Base-by-base conservation (phyloP, 2,113 vertebrate genomes). In the Glaucomys volans region DNA sequence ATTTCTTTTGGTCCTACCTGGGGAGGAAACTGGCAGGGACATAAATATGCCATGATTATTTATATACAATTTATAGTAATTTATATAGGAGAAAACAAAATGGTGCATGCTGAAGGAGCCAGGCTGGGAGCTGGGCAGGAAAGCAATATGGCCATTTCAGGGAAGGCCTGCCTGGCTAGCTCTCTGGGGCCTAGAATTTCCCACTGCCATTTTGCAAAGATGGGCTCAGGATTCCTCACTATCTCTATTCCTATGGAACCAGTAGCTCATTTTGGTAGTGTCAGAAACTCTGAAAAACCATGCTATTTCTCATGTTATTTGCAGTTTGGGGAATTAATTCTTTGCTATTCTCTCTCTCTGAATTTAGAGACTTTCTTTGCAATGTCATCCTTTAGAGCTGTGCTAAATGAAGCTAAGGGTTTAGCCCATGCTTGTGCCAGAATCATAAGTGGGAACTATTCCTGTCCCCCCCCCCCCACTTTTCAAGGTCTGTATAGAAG, bases 291-390 rank as follows among this genome's bases (percentile, higher is more conserved):
- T 74, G n/a, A 80, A 91, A 91, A 91, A 69, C 62, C 26, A 28
- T 50, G 54, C 26, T 87, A 71, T 90, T 69, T 80, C 47, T 90
- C 12, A 62, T 75, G n/a, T 52, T 66, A 22, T 52, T 50, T 87
- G 62, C 52, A 71, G 64, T 82, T 54, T 18, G 28, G 37, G 28
- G 22, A 83, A 66, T 87, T 90, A 17, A 37, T 82, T 79, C 57
- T 94, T 90, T 87, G 30, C 24, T 64, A 16, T 54, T 85, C 37
- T 77, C 44, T 83, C 52, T 80, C 50, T 76, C 76, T 93, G 85
- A n/a, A 83, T 77, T 90, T 95, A 92, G 59, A 77, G 35, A 83
- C 4, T 95, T 84, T 90, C 28, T 32, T 82, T 85, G 54, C 2
- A 82, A 82, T 81, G 47, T 57, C 24, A 42, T 62, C 40, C 77